Conservation (phyloP, 2,797 vertebrate species). For the Gymnoscopelus microlampas region DNA sequence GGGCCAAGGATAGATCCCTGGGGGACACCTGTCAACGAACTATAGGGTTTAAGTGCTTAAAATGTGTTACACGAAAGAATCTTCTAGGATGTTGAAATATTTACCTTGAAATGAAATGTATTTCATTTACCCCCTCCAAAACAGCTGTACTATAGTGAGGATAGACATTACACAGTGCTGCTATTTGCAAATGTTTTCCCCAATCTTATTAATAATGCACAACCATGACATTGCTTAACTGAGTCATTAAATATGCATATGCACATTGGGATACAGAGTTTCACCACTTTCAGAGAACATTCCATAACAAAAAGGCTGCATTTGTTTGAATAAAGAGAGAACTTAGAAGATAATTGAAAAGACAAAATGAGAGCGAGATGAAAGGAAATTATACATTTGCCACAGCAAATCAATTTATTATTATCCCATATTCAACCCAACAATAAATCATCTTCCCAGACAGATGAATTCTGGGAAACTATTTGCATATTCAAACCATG, state of each 20-base stretch:
- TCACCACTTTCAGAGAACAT: slow-evolving; percentile 51
- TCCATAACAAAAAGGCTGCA: slow-evolving; percentile 14
- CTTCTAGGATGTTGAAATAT: too few species aligned
- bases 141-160: neutral
- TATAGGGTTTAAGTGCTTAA: too few species aligned
- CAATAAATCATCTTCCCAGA: slow-evolving; percentile 5
- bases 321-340: slow-evolving; percentile 9
- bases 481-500: neutral
- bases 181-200: slow-evolving; percentile 37
- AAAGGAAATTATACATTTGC: slow-evolving; percentile 16
- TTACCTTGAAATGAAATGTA: too few species aligned
- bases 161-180: slow-evolving; percentile 25
- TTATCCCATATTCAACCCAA: neutral
- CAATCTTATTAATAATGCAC: slow-evolving; percentile 61
- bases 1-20: too few species aligned
- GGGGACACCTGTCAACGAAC: too few species aligned
- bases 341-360: slow-evolving; percentile 31
- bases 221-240: slow-evolving; percentile 60
- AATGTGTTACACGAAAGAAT: too few species aligned
- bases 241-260: slow-evolving; percentile 65
- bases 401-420: slow-evolving; percentile 1
- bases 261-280: slow-evolving; percentile 54
- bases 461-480: neutral
- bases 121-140: too few species aligned
- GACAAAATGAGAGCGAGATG: slow-evolving; percentile 28